Evolutionary conservation across 2,113 vertebrate genomes (phyloP).

Genomic region (Caretta caretta): DNA sequence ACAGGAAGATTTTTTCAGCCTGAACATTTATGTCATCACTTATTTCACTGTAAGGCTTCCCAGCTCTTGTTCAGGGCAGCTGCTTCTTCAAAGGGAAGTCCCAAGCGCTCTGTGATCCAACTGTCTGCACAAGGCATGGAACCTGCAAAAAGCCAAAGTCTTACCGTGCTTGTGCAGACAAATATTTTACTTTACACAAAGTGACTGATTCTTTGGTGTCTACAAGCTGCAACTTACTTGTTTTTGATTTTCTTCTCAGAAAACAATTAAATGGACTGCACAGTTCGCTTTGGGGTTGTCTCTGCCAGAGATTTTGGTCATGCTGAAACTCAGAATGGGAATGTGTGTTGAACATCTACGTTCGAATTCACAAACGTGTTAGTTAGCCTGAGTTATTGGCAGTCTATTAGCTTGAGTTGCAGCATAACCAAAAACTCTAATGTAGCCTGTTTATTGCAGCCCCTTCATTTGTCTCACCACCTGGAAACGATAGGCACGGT

Average conservation of each 20-base stretch:
- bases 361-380: background rate
- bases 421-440: background rate
- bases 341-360: background rate
- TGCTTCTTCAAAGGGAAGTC: background rate
- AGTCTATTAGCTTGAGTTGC: background rate
- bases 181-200: background rate
- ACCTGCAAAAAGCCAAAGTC: background rate
- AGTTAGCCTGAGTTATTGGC: background rate
- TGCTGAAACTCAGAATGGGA: background rate
- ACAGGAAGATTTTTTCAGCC: background rate
- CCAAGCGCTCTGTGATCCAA: background rate
- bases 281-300: rapidly evolving
- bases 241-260: background rate
- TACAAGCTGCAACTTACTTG: background rate
- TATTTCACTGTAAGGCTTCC: background rate
- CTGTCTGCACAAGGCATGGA: background rate
- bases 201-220: background rate
- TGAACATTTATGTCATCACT: background rate
- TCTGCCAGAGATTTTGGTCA: background rate
- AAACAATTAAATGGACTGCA: background rate
- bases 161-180: background rate
- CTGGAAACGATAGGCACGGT: background rate
- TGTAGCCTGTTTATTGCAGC: background rate
- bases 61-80: background rate
- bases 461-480: background rate